Evolutionary conservation across 2,888 invertebrate genomes (phyloP), one percentile per base, ranked within the genome.

Genomic region (Acleris holmiana): DNA sequence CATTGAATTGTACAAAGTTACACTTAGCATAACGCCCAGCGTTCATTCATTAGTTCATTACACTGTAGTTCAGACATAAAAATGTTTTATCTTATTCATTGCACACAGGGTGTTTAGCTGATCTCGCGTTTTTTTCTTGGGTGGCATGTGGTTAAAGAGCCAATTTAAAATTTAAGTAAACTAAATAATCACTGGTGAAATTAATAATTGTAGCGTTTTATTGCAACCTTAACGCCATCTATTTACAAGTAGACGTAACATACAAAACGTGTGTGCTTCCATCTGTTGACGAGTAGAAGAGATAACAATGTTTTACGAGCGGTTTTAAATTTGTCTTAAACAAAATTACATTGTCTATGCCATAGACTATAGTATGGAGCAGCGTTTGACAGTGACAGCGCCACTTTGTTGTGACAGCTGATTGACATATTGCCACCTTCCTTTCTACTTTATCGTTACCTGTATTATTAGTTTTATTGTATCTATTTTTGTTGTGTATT

Each of bases 281-380:
- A 60, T 60, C 60, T 60, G 17, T 50, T 50, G 41, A 5, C 15
- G 23, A 17, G 21, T 59, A 59, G 50, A 41, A 41, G 1, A 35
- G 8, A 4, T 18, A 7, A 1, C 3, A 29, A 17, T 0, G 40
- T 21, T 40, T 5, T 10, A 1, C 17, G 2, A 1, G 55, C 61
- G 21, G 44, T 49, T 62, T 29, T 19, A 18, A 25, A 3, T 21
- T n/a, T 56, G 19, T 44, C 55, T 56, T 40, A 41, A 61, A 56
- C 21, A 49, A 7, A 13, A 13, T 13, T 2, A 25, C 2, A 8
- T 25, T 25, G 25, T 25, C 25, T 25, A 25, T 25, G 25, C 25
- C 25, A 8, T 48, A 25, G 41, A 49, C 41, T 55, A 19, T 56
- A 44, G 25, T 25, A 49, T 18, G 5, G 3, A 53, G 7, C 15